Base-by-base conservation (phyloP, 2,888 invertebrate species). In the Subacronicta megacephala region DNA sequence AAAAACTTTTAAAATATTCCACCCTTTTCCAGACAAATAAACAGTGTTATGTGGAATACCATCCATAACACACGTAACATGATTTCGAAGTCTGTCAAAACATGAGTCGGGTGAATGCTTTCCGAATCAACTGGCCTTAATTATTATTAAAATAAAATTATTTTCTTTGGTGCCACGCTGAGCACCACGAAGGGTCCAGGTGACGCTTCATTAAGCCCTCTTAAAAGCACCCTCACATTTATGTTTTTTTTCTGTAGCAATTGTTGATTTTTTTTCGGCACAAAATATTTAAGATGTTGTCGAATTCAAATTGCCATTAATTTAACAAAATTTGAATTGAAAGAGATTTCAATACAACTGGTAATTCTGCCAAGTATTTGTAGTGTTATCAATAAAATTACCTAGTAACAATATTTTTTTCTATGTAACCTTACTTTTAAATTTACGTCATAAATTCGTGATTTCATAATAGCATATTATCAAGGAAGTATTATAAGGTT, bases 111-210 rank as follows among this genome's bases (percentile, higher is more conserved):
- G 33, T 26, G 50, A 40, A 50, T 42, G 35, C 53, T 55, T 77
- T 75, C 69, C 75, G 74, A 76, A 80, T 77, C 82, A 82, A 78
- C 78, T 77, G 80, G 65, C 65, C 50, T 65, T 70, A 70, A 72
- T 78, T 75, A 72, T 78, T 75, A 81, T 85, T 82, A 86, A 85
- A 83, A 86, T 82, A 80, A 81, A 86, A 85, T 84, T 77, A 77
- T 79, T 76, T 67, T 69, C 68, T 80, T 76, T 77, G 70, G 65
- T 57, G 69, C 67, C 63, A 67, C 63, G 59, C 53, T 69, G 66
- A 68, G 74, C 67, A 65, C 75, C 74, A 75, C 75, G 79, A 77
- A 72, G 76, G 76, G 74, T 54, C 66, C 57, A 63, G 69, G 75
- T 65, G 72, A 74, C 76, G 78, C 74, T 83, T 82, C 83, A 83